A percentile compares a stretch with the other conserved stretches of the same genome.
phyloP scores from a whole-genome alignment of 1,140 invertebrate genomes.

The Drosophila ohnishii region DNA sequence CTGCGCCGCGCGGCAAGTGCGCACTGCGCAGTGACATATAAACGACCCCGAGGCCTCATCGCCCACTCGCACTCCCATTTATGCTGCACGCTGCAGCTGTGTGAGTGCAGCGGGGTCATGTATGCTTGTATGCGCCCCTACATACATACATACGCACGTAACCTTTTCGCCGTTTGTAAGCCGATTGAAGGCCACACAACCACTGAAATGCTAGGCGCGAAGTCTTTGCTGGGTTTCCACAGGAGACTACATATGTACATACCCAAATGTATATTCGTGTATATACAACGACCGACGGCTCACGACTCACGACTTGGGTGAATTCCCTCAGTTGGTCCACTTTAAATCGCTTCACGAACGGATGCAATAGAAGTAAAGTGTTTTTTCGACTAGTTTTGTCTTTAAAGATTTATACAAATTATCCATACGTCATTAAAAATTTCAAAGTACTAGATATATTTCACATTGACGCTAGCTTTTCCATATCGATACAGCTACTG shows the following conservation, averaged over 20 bases:
- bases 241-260: neutral
- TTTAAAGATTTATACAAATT: neutral
- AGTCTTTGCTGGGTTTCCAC: conserved; percentile 13
- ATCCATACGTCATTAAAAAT: neutral
- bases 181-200: conserved; percentile 51
- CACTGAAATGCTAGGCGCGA: conserved; percentile 10
- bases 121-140: conserved; percentile 18
- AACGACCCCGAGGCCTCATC: conserved; percentile 23
- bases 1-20: neutral
- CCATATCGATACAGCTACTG: neutral
- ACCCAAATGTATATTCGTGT: neutral
- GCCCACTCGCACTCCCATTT: conserved; percentile 13
- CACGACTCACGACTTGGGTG: neutral
- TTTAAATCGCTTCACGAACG: neutral
- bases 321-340: neutral
- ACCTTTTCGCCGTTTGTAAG: conserved; percentile 27
- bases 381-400: neutral
- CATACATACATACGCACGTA: conserved; percentile 15
- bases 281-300: neutral
- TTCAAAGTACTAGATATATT: neutral
- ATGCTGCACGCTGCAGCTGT: conserved; percentile 28
- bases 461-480: no score
- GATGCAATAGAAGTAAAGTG: neutral
- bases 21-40: conserved; percentile 26
- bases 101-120: conserved; percentile 30